Evolutionary conservation across 2,888 invertebrate species (phyloP).

Genomic region (Lordiphosa andalusiaca): DNA sequence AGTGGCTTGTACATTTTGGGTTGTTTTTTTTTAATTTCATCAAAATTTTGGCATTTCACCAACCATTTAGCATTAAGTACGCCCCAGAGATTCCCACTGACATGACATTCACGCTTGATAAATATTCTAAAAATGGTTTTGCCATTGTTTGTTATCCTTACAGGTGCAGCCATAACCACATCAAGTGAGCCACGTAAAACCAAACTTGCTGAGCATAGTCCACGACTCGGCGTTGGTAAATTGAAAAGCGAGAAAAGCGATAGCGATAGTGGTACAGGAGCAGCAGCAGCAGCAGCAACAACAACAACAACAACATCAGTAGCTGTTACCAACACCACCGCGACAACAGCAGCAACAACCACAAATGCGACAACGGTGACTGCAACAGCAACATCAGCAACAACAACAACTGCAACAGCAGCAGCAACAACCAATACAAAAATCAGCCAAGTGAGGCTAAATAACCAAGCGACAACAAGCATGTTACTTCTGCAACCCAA

Average conservation of each 20-base stretch:
- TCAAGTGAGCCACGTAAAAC: conserved; percentile 37
- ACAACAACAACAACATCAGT: conserved; percentile 35
- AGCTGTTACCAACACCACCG: conserved; percentile 26
- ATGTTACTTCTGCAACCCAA: conserved; percentile 97
- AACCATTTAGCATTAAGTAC: conserved; percentile 37
- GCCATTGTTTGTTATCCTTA: conserved; percentile 29
- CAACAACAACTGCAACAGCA: conserved; percentile 46
- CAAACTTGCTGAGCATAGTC: conserved; percentile 23
- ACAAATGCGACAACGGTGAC: conserved; percentile 17
- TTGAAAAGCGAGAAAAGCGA: conserved; percentile 44
- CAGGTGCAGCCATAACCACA: conserved; percentile 61
- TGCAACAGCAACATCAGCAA: conserved; percentile 23
- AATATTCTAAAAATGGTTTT: conserved; percentile 30
- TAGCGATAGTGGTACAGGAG: conserved; percentile 33
- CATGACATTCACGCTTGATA: conserved; percentile 55
- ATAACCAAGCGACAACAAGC: conserved; percentile 83
- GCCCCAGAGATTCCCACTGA: conserved; percentile 44
- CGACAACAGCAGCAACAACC: conserved; percentile 32
- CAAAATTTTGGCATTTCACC: conserved; percentile 40
- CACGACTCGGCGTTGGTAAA: conserved; percentile 33
- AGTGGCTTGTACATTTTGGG: conserved; percentile 11
- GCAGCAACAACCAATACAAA: conserved; percentile 46
- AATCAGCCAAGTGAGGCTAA: conserved; percentile 71
- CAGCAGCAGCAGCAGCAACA: conserved; percentile 45
- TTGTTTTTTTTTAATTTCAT: conserved; percentile 9